Conservation (phyloP, 2,888 invertebrate species). For the Leuctra nigra region DNA sequence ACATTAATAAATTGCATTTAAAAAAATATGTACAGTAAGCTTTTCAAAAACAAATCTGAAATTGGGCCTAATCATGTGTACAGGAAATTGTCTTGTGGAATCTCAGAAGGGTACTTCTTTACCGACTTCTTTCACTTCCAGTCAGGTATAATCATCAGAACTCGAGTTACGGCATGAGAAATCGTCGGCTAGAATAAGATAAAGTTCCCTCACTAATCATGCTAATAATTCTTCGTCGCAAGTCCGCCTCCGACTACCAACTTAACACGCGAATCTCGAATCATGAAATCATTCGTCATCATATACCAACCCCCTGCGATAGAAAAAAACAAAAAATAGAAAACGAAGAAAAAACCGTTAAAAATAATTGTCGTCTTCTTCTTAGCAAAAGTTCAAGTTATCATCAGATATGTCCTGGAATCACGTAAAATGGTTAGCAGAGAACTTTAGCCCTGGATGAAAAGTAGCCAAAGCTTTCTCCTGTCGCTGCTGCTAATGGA, state of each 20-base stretch:
- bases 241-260: too few relatives aligned
- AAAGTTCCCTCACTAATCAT: constrained; percentile 18
- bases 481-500: constrained; percentile 13
- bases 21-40: too few relatives aligned
- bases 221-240: constrained; percentile 25
- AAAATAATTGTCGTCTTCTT: constrained; percentile 10
- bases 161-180: too few relatives aligned
- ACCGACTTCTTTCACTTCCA: too few relatives aligned
- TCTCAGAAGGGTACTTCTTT: too few relatives aligned
- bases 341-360: constrained; percentile 7
- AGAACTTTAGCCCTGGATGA: background rate
- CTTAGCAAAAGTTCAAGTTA: background rate
- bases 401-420: background rate
- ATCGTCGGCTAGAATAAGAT: too few relatives aligned
- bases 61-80: too few relatives aligned
- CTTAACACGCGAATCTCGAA: constrained; percentile 23
- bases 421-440: constrained; percentile 7
- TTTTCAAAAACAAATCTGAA: too few relatives aligned
- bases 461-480: constrained; percentile 15
- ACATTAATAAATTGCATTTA: too few relatives aligned
- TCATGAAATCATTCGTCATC: constrained; percentile 24
- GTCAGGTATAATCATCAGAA: too few relatives aligned
- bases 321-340: too few relatives aligned
- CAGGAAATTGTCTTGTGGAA: too few relatives aligned
- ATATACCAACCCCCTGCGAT: background rate